These are phyloP conservation scores for Halcyon badia DNA, from an alignment of 2,797 vertebrate genomes.

Conservation along the genomic window DNA sequence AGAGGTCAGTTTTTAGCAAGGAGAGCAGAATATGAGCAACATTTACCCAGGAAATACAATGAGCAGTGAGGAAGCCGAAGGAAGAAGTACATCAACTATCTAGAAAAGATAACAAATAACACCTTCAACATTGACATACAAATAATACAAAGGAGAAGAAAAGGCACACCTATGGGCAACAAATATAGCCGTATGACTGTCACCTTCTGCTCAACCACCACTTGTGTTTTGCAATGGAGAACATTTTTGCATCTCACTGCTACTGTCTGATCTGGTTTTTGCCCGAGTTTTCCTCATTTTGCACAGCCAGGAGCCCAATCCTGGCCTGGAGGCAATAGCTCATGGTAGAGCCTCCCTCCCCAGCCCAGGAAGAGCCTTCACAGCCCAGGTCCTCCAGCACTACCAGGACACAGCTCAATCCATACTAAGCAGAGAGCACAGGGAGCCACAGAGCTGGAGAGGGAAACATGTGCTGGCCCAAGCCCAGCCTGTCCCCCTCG, in stretches of 20 bases:
- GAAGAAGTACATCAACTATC: not conserved
- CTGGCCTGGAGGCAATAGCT: not conserved
- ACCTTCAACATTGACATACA: not conserved
- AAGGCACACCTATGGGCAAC: not conserved
- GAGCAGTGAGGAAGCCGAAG: not conserved
- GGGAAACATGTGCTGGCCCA: not conserved
- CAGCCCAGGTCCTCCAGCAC: not conserved
- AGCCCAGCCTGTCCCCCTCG: not conserved
- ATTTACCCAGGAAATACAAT: not conserved
- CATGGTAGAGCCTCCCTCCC: not conserved
- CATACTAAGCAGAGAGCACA: rapidly evolving
- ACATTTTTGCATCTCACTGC: not conserved
- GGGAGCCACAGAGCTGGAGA: not conserved
- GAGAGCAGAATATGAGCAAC: not conserved
- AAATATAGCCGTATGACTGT: rapidly evolving
- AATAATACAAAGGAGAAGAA: not conserved
- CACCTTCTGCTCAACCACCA: not conserved
- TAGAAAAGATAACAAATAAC: not conserved
- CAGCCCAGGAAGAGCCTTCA: not conserved
- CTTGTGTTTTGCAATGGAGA: not conserved
- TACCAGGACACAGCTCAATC: not conserved
- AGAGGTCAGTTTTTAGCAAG: not conserved
- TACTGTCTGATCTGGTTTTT: not conserved
- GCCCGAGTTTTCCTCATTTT: not conserved
- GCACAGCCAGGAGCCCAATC: not conserved